phyloP scores from a whole-genome alignment of 2,888 invertebrate species.

The Dicyrtoma fusca region DNA sequence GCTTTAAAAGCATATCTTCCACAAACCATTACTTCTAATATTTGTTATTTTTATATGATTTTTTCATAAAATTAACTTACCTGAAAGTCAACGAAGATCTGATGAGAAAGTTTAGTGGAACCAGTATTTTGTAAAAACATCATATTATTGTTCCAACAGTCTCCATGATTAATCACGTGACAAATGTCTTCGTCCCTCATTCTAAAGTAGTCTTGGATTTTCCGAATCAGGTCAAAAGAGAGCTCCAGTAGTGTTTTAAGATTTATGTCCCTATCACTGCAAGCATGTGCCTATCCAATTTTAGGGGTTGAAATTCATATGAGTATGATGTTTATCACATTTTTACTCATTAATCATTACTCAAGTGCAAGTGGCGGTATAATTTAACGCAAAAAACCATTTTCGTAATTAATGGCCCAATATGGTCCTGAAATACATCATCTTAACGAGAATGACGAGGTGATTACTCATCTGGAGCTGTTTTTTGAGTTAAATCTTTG shows the following conservation, averaged over 20 bases:
- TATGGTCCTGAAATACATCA: too few species aligned
- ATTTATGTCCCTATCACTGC: too few species aligned
- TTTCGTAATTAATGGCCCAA: too few species aligned
- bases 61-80: too few species aligned
- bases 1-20: too few species aligned
- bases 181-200: not conserved
- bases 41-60: too few species aligned
- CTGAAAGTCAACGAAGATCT: constrained; percentile 16
- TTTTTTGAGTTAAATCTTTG: too few species aligned
- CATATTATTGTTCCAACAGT: constrained; percentile 35
- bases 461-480: too few species aligned
- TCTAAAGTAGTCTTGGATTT: not conserved
- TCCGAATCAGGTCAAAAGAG: not conserved
- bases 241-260: too few species aligned
- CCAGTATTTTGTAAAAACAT: constrained; percentile 8
- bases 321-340: not conserved
- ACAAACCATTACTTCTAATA: not conserved
- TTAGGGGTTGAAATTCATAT: not conserved
- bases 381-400: too few species aligned
- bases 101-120: not conserved
- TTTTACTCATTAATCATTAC: not conserved
- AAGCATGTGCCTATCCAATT: too few species aligned
- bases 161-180: constrained; percentile 38
- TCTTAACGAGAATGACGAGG: too few species aligned
- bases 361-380: not conserved